Base-by-base conservation (phyloP, 92 coral and sea anemone species). In the Galaxea fascicularis region DNA sequence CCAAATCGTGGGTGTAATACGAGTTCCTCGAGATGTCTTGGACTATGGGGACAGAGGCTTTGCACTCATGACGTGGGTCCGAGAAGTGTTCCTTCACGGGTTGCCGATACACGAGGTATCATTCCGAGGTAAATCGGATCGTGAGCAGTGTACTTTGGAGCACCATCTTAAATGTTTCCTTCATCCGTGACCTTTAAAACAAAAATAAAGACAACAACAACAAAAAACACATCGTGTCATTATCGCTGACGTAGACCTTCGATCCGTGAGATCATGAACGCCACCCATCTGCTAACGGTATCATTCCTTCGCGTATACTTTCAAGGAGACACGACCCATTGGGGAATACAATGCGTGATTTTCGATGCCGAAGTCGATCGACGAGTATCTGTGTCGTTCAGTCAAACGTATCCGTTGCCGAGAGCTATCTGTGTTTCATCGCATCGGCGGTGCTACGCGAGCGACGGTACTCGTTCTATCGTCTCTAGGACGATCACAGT, bases 261-360 rank as follows among this genome's bases (percentile, higher is more conserved):
- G 17, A 26, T 10, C 0, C 11, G 20, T 4, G 14, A 0, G 41
- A 49, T 18, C 18, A 72, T 72, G 77, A 47, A 24, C 22, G 77
- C 41, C 20, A 72, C 77, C 8, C 6, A 6, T 9, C 10, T 56
- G 21, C 14, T 75, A 13, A 18, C 66, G 22, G 20, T 75, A 0
- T 45, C 80, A 22, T 75, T 75, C 18, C 66, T 75, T 8, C 67
- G 80, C 24, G 66, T 58, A 0, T 75, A 56, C 21, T 75, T 75
- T 3, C 80, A 75, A 16, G 65, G 65, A n/a, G 26, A 28, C 44
- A 10, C 52, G 14, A 56, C 80, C 6, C 44, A 54, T 28, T 75
- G 80, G 80, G 66, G 65, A 15, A 75, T 75, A 75, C 80, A 75
- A 15, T 75, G 80, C 21, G 49, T 75, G 14, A 67, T 54, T 26